A percentile compares a stretch with the other conserved stretches of the same genome.
These are phyloP conservation scores for Ahaetulla prasina DNA, from an alignment of 2,113 vertebrate genomes.

Conservation along the genomic window DNA sequence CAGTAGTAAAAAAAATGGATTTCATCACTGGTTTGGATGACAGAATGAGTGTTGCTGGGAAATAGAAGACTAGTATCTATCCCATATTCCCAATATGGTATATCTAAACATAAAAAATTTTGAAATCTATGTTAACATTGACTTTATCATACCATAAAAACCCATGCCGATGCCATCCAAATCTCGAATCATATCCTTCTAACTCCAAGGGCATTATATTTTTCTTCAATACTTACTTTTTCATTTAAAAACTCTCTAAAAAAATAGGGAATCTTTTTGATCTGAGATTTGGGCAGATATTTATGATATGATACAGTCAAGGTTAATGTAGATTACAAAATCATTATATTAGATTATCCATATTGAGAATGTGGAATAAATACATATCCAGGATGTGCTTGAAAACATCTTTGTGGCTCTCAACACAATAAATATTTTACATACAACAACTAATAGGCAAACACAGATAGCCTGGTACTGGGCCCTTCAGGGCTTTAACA, in stretches of 20 bases:
- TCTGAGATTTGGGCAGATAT: neutral
- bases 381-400: neutral
- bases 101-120: neutral
- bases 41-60: neutral
- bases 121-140: neutral
- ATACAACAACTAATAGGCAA: neutral
- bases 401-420: neutral
- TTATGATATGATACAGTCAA: neutral
- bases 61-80: neutral
- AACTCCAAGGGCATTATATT: neutral
- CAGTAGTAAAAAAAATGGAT: no score
- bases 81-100: neutral
- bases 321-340: neutral
- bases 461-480: neutral
- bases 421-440: neutral
- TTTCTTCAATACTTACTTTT: neutral
- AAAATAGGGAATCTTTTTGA: no score
- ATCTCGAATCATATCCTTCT: neutral
- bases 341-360: neutral
- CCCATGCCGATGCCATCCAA: neutral
- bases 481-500: neutral
- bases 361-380: neutral
- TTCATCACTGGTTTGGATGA: neutral
- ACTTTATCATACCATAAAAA: neutral
- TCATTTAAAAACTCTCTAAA: neutral